phyloP scores from a whole-genome alignment of 2,797 vertebrate genomes.

The Choloepus didactylus region DNA sequence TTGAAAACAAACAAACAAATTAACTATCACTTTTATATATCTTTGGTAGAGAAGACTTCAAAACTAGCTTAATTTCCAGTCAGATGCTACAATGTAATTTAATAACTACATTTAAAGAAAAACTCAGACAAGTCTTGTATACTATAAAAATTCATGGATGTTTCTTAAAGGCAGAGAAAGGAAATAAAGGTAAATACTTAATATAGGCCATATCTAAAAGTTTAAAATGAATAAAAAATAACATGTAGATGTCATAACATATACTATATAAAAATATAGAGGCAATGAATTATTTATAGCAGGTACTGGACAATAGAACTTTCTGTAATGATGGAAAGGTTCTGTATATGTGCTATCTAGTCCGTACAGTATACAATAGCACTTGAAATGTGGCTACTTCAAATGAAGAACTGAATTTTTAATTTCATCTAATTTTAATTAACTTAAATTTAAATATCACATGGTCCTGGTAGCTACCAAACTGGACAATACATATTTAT shows the following conservation, averaged over 20 bases:
- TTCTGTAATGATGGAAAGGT: not conserved
- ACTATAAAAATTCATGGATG: not conserved
- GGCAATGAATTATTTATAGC: not conserved
- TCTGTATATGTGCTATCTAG: not conserved
- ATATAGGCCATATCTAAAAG: not conserved
- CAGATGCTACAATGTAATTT: not conserved
- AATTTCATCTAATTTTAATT: constrained; percentile 18
- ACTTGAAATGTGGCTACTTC: not conserved
- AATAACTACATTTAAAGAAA: constrained; percentile 57
- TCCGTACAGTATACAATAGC: not conserved
- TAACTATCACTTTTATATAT: constrained; percentile 2
- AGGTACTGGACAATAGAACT: not conserved
- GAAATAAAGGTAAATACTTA: constrained; percentile 36
- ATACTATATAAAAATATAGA: not conserved
- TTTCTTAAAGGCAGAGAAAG: constrained; percentile 33
- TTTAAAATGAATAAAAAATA: constrained; percentile 52
- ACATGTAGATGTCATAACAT: not conserved
- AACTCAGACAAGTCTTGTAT: not conserved
- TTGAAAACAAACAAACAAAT: not conserved
- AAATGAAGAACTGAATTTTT: constrained; percentile 29
- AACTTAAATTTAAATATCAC: constrained; percentile 30
- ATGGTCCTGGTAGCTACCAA: not conserved
- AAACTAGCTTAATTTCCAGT: constrained; percentile 30
- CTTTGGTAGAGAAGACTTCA: not conserved
- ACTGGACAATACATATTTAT: not conserved